Conservation (phyloP, 2,888 invertebrate genomes). For the Clivina fossor region DNA sequence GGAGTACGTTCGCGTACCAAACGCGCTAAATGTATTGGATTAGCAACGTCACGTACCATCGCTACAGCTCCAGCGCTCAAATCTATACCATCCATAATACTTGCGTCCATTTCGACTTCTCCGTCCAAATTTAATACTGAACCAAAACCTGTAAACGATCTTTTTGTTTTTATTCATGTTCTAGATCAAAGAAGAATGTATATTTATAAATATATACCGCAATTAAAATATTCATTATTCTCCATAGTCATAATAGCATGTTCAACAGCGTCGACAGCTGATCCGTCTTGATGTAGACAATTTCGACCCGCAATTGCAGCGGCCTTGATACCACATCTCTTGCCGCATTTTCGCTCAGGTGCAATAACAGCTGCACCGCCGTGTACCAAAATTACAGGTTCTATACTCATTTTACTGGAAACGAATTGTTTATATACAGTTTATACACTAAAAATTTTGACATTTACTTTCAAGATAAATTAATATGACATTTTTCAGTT, state of each 20-base stretch:
- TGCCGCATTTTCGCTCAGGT: constrained; percentile 52
- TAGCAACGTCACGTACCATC: constrained; percentile 56
- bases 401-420: constrained; percentile 35
- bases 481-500: constrained; percentile 7
- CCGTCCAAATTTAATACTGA: constrained; percentile 57
- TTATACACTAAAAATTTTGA: constrained; percentile 6
- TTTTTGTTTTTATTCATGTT: too few species aligned
- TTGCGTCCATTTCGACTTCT: constrained; percentile 63
- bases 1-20: constrained; percentile 58
- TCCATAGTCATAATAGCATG: constrained; percentile 58
- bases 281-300: too few species aligned
- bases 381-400: constrained; percentile 59
- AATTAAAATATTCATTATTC: constrained; percentile 60
- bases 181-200: too few species aligned
- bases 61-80: constrained; percentile 58
- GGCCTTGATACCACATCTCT: constrained; percentile 55
- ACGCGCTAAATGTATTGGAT: constrained; percentile 62
- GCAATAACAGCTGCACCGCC: constrained; percentile 61
- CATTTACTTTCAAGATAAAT: not conserved
- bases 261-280: constrained; percentile 58
- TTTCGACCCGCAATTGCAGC: too few species aligned
- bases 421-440: not conserved
- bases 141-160: constrained; percentile 52
- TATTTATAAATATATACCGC: constrained; percentile 39
- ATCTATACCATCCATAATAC: constrained; percentile 59